These are phyloP conservation scores for Natrix natrix DNA, from an alignment of 2,797 vertebrate genomes.

Conservation along the genomic window DNA sequence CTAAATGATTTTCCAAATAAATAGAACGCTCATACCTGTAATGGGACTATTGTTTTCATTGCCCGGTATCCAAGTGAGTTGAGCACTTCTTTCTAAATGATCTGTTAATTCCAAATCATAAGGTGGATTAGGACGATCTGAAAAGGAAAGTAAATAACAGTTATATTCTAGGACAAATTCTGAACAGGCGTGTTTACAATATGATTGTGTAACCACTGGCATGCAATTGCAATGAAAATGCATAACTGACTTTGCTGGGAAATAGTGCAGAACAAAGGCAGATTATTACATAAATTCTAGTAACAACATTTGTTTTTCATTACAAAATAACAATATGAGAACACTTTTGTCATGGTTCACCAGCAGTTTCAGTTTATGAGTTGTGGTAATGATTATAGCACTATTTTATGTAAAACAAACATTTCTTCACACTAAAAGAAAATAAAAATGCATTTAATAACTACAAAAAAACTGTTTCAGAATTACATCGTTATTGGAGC, in stretches of 20 bases:
- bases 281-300: neutral
- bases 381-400: constrained; percentile 17
- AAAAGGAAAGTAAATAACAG: constrained; percentile 56
- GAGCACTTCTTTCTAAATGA: constrained; percentile 82
- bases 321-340: neutral
- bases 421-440: constrained; percentile 26
- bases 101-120: constrained; percentile 93
- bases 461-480: constrained; percentile 36
- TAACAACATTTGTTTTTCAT: neutral
- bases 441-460: constrained; percentile 45
- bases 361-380: constrained; percentile 42
- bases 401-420: constrained; percentile 31
- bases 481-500: constrained; percentile 1
- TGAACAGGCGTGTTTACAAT: constrained; percentile 24
- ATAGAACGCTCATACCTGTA: constrained; percentile 78
- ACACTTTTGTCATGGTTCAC: constrained; percentile 27
- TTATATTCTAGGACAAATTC: constrained; percentile 27
- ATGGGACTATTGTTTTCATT: constrained; percentile 93
- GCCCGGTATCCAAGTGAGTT: constrained; percentile 92
- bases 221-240: constrained; percentile 63
- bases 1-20: neutral
- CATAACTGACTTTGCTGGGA: constrained; percentile 48
- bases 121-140: constrained; percentile 89
- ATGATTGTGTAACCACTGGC: constrained; percentile 43
- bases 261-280: constrained; percentile 3